phyloP scores from a whole-genome alignment of 2,888 invertebrate genomes.

The Thereva unica region DNA sequence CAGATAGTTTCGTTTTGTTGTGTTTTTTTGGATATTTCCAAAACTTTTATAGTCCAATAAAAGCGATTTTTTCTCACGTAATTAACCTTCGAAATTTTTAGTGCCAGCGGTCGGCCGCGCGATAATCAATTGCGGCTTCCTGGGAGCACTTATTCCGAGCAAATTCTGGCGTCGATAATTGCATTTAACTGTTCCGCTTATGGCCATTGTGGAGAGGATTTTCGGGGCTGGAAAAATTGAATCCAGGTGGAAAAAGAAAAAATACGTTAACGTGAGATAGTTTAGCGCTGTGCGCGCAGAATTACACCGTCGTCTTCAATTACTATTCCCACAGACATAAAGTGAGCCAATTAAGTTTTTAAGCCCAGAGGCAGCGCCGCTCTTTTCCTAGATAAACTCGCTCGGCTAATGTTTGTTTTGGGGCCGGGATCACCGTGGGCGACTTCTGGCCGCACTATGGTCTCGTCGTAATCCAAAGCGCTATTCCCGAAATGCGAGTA shows the following conservation, averaged over 20 bases:
- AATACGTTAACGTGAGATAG: not conserved
- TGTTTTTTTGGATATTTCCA: not conserved
- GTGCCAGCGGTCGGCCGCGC: not conserved
- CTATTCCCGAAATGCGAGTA: too few species aligned
- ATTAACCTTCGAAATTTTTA: constrained; percentile 1
- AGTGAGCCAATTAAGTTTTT: constrained; percentile 14
- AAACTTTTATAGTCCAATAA: constrained; percentile 3
- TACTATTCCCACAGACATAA: constrained; percentile 2
- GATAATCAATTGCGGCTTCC: constrained; percentile 1
- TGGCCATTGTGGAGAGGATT: not conserved
- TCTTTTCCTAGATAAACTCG: too few species aligned
- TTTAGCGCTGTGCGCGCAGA: not conserved
- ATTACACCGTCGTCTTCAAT: not conserved
- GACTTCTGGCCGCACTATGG: too few species aligned
- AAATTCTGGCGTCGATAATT: constrained; percentile 12
- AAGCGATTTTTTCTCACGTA: constrained; percentile 1
- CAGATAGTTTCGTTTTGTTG: too few species aligned
- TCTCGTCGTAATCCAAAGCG: too few species aligned
- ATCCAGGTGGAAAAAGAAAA: not conserved
- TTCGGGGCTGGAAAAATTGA: constrained; percentile 2
- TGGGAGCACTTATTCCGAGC: constrained; percentile 4
- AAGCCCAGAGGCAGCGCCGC: not conserved
- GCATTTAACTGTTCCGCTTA: constrained; percentile 8
- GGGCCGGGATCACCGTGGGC: too few species aligned
- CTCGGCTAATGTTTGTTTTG: too few species aligned